Conservation (phyloP, 2,113 vertebrate genomes). For the Eclectus roratus region DNA sequence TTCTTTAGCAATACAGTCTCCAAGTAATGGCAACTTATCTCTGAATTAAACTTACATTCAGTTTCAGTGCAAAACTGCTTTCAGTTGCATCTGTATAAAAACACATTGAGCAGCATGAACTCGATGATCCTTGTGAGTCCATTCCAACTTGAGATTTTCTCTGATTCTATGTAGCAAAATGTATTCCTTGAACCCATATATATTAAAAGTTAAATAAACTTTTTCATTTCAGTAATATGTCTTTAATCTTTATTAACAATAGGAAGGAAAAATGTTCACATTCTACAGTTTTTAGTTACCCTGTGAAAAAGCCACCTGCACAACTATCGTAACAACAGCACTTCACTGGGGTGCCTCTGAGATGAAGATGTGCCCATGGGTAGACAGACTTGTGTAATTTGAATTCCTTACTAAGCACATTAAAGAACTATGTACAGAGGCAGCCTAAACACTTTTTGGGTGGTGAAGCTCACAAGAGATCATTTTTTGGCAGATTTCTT, state of each 20-base stretch:
- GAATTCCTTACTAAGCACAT: neutral
- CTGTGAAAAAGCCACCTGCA: neutral
- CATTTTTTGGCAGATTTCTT: neutral
- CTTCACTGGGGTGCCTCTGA: neutral
- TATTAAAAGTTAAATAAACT: neutral
- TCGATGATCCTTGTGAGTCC: too few species aligned
- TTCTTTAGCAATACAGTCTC: neutral
- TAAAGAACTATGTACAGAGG: neutral
- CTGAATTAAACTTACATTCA: neutral
- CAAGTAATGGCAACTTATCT: neutral
- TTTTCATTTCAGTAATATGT: neutral
- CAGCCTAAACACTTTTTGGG: neutral
- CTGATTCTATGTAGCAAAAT: neutral
- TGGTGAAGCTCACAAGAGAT: neutral
- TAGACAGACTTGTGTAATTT: neutral
- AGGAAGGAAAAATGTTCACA: neutral
- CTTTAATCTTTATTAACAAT: neutral
- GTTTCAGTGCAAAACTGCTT: neutral
- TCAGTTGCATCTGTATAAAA: neutral
- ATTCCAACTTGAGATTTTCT: neutral
- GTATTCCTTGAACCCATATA: neutral
- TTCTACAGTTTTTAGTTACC: neutral
- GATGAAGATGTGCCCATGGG: neutral
- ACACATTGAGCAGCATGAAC: neutral
- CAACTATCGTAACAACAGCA: accelerated